A percentile compares a stretch with the other conserved stretches of the same genome.
These are phyloP conservation scores for Sceloporus tristichus DNA, from an alignment of 2,113 vertebrate species.

Conservation along the genomic window DNA sequence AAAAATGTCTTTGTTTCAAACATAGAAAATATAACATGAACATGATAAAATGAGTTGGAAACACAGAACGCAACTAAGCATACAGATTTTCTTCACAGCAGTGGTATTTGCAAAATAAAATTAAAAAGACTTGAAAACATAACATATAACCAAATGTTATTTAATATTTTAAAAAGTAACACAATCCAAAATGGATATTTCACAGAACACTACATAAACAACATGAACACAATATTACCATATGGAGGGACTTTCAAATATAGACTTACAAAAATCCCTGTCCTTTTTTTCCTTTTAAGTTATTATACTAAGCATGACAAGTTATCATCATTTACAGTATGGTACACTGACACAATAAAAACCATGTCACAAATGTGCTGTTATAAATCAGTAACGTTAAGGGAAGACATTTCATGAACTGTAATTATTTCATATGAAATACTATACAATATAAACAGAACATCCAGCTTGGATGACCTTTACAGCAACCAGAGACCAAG, in stretches of 20 bases:
- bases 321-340: slow-evolving; percentile 99
- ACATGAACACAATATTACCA: slow-evolving; percentile 95
- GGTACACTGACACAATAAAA: slow-evolving; percentile 96
- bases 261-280: slow-evolving; percentile 97
- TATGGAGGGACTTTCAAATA: slow-evolving; percentile 98
- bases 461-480: slow-evolving; percentile 91
- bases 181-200: slow-evolving; percentile 96
- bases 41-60: slow-evolving; percentile 43
- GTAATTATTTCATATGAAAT: slow-evolving; percentile 95
- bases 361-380: slow-evolving; percentile 96
- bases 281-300: slow-evolving; percentile 88
- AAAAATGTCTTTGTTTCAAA: slow-evolving; percentile 2
- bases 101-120: slow-evolving; percentile 54
- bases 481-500: slow-evolving; percentile 92
- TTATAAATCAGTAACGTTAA: slow-evolving; percentile 94
- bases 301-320: slow-evolving; percentile 98
- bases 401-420: slow-evolving; percentile 99
- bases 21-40: slow-evolving; percentile 35
- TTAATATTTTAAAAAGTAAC: slow-evolving; percentile 99
- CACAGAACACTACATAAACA: slow-evolving; percentile 97
- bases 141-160: slow-evolving; percentile 94
- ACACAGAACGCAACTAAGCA: slow-evolving; percentile 29
- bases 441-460: slow-evolving; percentile 96
- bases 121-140: slow-evolving; percentile 79
- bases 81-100: slow-evolving; percentile 49